phyloP scores from a whole-genome alignment of 2,113 vertebrate species.

The Microtus montanus region DNA sequence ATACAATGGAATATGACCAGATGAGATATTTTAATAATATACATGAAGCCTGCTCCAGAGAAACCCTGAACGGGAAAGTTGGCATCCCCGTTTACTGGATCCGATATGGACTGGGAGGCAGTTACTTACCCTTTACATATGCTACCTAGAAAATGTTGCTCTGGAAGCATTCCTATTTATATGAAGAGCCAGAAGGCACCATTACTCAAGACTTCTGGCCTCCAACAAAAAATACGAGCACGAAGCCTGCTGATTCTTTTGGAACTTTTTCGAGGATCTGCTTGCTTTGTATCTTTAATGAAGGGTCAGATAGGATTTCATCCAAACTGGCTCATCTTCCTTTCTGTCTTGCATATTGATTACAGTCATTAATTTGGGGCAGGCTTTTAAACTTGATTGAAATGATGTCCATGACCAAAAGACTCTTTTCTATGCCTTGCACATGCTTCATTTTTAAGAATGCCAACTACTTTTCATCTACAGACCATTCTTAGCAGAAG shows the following conservation, averaged over 20 bases:
- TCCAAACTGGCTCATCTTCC: conserved; percentile 40
- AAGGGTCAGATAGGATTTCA: conserved; percentile 68
- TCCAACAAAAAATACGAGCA: neutral
- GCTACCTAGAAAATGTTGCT: neutral
- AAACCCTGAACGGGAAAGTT: neutral
- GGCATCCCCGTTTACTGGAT: neutral
- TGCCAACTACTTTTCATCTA: conserved; percentile 65
- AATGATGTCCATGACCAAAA: conserved; percentile 60
- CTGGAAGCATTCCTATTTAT: neutral
- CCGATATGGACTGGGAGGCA: too few species aligned
- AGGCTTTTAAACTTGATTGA: conserved; percentile 71
- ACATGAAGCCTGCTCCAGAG: neutral
- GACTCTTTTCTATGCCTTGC: neutral
- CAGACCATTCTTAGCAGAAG: conserved; percentile 41
- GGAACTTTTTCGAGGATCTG: conserved; percentile 66
- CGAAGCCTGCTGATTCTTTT: conserved; percentile 57
- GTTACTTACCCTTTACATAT: too few species aligned
- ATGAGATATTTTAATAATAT: conserved; percentile 15
- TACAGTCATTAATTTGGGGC: conserved; percentile 66
- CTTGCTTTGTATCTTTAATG: conserved; percentile 73
- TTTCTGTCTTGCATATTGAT: conserved; percentile 39
- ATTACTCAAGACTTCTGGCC: neutral
- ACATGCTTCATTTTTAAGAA: conserved; percentile 69
- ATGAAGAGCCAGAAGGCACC: neutral
- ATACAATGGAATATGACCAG: neutral